Evolutionary conservation across 2,797 vertebrate species (phyloP), one percentile per base, ranked within the genome.

Genomic region (Aulostomus chinensis): DNA sequence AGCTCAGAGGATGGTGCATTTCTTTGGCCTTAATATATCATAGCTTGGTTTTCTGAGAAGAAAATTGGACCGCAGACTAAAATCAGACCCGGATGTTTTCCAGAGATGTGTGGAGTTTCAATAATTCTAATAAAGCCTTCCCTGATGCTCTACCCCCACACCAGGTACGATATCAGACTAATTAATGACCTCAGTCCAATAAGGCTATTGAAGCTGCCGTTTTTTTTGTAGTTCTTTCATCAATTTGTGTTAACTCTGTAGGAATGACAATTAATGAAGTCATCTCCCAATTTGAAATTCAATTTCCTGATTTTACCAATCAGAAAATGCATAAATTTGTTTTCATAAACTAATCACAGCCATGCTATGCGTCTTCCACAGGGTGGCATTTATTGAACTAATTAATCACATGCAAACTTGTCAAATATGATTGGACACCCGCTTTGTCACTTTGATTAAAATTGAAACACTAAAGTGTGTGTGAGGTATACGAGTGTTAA

Each of bases 361-460:
- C 68, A 71, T 68, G 69, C 59, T 63, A 76, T 76, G 67, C 42
- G 60, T 74, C 78, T 66, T 52, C 65, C 78, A 60, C 68, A 52
- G 58, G 39, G 69, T 42, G 53, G 74, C 75, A 73, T 68, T 81
- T 86, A 87, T 86, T 81, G 80, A 82, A 85, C 80, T 87, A 88
- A 89, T 88, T 89, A 86, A 87, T 87, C 81, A 88, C 77, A 87
- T 84, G 79, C 86, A 87, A 83, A 83, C 68, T 61, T 83, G 78
- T 79, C 84, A 76, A 79, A 79, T 70, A 58, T 58, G 50, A 81
- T 81, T 67, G 61, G 32, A 64, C 48, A 28, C 34, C 55, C 55
- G 32, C 79, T 86, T 88, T 67, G 76, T 79, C 75, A 72, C 71
- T 83, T 78, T 89, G 86, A 88, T 86, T 81, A 80, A 76, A 76